Base-by-base conservation (phyloP, 2,888 invertebrate genomes). In the Sceliomorpha sp. region DNA sequence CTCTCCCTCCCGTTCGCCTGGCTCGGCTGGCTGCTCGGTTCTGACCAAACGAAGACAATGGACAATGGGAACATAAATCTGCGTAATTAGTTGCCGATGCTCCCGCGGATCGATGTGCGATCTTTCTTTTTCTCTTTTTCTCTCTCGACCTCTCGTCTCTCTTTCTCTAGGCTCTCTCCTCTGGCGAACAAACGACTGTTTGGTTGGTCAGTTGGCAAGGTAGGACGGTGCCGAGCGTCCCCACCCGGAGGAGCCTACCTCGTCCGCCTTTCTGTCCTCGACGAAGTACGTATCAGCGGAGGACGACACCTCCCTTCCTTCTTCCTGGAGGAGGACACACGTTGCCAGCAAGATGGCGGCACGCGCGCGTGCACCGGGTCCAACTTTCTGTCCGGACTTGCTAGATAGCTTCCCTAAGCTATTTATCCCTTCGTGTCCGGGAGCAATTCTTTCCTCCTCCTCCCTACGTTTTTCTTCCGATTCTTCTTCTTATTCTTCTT, bases 21-120 rank as follows among this genome's bases (percentile, higher is more conserved):
- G 42, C 1, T 29, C 20, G 20, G 3, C 20, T 15, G 20, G 20
- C 27, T 17, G 27, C 27, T 29, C 85, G 82, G 87, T 89, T 90
- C 90, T 90, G 89, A 88, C 89, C 89, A 89, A 88, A 90, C 90
- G 90, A 87, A 91, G 93, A 94, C 94, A 94, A 94, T 94, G 94
- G 92, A 95, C 95, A 95, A 95, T 95, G 93, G 94, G 91, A 90
- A 93, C 94, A 95, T 95, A 95, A 95, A 95, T 95, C 95, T 94
- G 94, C 93, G 95, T 95, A 95, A 95, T 95, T 95, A 95, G 95
- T 94, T 93, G 92, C 92, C 90, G 90, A 90, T 90, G 90, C 89
- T 85, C 88, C 80, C 80, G 82, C 83, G 88, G 87, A 88, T 88
- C 87, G 83, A 87, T 85, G 86, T 83, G 87, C 88, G 87, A 88